Percentiles rank a stretch among this genome's conserved stretches.
These are phyloP conservation scores for Ptychodera flava DNA, from an alignment of 35 echinoderm and acorn worm species.

Conservation along the genomic window DNA sequence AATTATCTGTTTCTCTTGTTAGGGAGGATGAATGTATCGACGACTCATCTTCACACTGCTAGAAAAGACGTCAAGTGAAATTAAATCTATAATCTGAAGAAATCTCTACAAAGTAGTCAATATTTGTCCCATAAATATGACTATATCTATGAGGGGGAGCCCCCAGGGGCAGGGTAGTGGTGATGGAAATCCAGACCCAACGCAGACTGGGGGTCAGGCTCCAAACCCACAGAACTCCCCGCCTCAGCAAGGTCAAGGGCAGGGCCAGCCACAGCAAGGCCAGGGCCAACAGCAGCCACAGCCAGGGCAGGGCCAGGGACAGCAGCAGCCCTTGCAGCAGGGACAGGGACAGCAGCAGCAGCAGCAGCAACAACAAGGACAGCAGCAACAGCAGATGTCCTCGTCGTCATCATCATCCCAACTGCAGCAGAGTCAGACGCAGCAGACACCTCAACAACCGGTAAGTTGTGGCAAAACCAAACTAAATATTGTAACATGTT, in stretches of 20 bases:
- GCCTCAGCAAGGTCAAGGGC: background rate
- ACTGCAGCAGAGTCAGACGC: background rate
- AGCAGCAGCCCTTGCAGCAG: background rate
- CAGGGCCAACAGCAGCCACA: background rate
- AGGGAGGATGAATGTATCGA: background rate
- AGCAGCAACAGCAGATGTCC: background rate
- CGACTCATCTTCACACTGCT: background rate
- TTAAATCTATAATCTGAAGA: background rate
- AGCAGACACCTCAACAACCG: background rate
- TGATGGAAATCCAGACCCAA: conserved; percentile 8
- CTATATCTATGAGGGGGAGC: conserved; percentile 54
- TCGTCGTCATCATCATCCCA: background rate
- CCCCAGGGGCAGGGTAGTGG: conserved; percentile 36
- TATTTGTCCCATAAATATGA: conserved; percentile 26
- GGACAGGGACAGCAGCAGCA: background rate
- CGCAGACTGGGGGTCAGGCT: conserved; percentile 15
- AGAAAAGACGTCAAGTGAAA: background rate
- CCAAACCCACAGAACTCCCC: background rate
- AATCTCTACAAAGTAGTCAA: too few species aligned
- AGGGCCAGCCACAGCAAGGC: background rate
- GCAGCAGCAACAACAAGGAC: background rate
- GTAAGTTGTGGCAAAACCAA: too few species aligned
- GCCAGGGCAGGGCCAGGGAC: background rate
- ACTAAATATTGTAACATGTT: too few species aligned
- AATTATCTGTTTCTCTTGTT: too few species aligned